Evolutionary conservation across 2,113 vertebrate genomes (phyloP).

Genomic region (Oryzias javanicus): DNA sequence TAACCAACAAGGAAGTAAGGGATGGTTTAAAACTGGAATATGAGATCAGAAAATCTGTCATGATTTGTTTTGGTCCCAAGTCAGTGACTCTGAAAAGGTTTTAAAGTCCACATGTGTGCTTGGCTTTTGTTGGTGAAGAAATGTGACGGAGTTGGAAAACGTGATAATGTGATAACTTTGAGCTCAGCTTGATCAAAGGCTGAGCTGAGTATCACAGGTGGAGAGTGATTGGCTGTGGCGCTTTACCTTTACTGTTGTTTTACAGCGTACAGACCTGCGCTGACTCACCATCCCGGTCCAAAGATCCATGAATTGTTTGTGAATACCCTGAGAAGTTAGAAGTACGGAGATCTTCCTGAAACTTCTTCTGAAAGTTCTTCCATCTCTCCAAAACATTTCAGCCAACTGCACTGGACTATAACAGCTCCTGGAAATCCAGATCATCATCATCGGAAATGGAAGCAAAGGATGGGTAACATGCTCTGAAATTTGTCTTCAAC

Average conservation of each 20-base stretch:
- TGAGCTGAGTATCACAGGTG: conserved; percentile 15
- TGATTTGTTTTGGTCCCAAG: too few relatives aligned
- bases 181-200: conserved; percentile 8
- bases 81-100: too few relatives aligned
- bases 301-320: conserved; percentile 67
- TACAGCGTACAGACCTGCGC: conserved; percentile 38
- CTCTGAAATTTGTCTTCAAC: too few relatives aligned
- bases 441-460: conserved; percentile 7
- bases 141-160: background rate
- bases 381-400: conserved; percentile 16
- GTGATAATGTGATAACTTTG: background rate
- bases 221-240: conserved; percentile 39
- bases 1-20: too few relatives aligned
- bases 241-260: conserved; percentile 42
- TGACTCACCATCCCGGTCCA: conserved; percentile 58
- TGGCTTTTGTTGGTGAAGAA: background rate
- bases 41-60: too few relatives aligned
- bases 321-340: conserved; percentile 20
- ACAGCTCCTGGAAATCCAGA: too few relatives aligned
- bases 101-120: background rate
- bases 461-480: background rate
- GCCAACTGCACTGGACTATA: background rate
- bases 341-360: conserved; percentile 34
- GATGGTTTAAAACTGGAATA: too few relatives aligned
- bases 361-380: conserved; percentile 14